Percentiles rank a stretch among this genome's conserved stretches.
Conservation (phyloP, 2,113 vertebrate genomes). For the Helogale parvula region DNA sequence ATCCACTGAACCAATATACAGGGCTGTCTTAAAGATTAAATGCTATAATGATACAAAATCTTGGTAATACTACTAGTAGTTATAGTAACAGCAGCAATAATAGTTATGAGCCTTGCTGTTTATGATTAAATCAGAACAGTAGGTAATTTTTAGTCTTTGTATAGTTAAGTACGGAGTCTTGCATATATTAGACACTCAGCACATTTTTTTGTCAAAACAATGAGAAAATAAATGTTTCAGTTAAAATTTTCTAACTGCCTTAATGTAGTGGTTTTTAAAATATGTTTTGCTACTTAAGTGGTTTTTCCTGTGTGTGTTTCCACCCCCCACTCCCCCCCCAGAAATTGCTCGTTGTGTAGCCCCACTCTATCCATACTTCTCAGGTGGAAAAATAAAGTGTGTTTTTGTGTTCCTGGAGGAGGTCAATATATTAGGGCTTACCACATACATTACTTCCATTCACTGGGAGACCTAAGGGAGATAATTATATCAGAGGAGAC, state of each 20-base stretch:
- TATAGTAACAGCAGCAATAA: background rate
- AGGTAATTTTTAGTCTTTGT: background rate
- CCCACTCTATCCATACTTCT: accelerated
- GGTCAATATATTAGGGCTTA: background rate
- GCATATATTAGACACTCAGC: background rate
- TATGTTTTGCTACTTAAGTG: background rate
- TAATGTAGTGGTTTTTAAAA: background rate
- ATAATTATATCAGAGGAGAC: background rate
- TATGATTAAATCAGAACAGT: background rate
- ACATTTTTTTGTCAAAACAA: background rate
- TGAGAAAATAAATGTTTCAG: background rate
- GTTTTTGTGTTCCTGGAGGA: background rate
- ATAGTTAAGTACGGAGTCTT: background rate
- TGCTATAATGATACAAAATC: background rate
- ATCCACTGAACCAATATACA: background rate
- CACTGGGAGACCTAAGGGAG: background rate
- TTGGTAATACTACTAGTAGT: background rate
- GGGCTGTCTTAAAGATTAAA: background rate
- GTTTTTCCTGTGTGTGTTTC: background rate
- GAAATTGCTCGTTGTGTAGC: background rate
- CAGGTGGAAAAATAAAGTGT: background rate
- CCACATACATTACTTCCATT: background rate
- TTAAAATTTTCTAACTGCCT: background rate
- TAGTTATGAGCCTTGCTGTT: background rate
- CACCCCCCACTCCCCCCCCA: too few relatives aligned